Base-by-base conservation (phyloP, 2,797 vertebrate species). In the Ammospiza maritima region DNA sequence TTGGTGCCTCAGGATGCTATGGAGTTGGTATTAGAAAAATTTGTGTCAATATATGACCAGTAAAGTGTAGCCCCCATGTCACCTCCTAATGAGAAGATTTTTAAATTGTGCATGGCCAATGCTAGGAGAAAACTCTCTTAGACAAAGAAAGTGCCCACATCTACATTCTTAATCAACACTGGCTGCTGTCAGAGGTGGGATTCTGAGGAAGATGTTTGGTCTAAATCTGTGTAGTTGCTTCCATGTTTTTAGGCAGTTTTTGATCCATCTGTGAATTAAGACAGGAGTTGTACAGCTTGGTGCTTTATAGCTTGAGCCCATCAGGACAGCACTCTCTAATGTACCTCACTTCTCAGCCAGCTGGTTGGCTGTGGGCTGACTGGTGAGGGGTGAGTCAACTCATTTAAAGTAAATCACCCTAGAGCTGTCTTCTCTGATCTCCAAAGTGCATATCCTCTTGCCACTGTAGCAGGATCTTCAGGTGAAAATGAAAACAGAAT, bases 401-500 rank as follows among this genome's bases (percentile, higher is more conserved):
- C 30, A 81, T 80, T 80, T 60, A 11, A 64, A 83, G 19, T 30
- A 92, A 89, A 85, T 84, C 5, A 4, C 70, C 56, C 66, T 75
- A 50, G 40, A 92, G 38, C 26, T 81, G 32, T 56, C 56, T 66
- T 58, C 32, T 89, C 69, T 88, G 62, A 60, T 89, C 62, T 89
- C 58, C 53, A 48, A 2, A 27, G 51, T 60, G 44, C 56, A 30
- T 38, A 56, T 58, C 70, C 53, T 85, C 25, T 85, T 88, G 62
- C 32, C 85, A 8, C 42, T 86, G 85, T 58, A 66, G 57, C 27
- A 62, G 72, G 44, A 77, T 54, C 65, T 69, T 77, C 76, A 66
- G 16, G 16, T 36, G 90, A 74, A 93, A 95, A 88, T 85, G 74
- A 79, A 85, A 90, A 88, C 12, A 29, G 50, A 90, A 80, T 90